These are phyloP conservation scores for Zaprionus davidi DNA, from an alignment of 1,140 invertebrate genomes.

Conservation along the genomic window DNA sequence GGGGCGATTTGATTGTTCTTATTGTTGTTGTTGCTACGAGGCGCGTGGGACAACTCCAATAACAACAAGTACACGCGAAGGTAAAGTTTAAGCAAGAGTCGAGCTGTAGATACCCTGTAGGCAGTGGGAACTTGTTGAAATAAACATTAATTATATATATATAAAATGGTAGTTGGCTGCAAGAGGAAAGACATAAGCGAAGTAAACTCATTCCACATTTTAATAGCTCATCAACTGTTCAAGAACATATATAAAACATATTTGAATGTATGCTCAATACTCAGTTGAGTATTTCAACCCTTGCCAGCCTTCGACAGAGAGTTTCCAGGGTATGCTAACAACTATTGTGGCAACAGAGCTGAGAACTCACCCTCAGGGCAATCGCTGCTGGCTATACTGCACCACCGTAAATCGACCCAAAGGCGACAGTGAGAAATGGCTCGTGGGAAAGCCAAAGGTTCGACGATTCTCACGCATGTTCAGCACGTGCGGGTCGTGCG, in stretches of 20 bases:
- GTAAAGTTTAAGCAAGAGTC: neutral
- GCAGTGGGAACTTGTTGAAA: too few species aligned
- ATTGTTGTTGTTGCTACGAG: constrained; percentile 15
- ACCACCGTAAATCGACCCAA: constrained; percentile 9
- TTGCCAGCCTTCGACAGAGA: neutral
- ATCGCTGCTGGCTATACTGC: neutral
- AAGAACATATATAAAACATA: neutral
- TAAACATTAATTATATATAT: too few species aligned
- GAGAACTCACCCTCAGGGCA: constrained; percentile 34
- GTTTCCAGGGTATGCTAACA: neutral
- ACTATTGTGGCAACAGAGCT: constrained; percentile 10
- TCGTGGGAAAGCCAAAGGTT: constrained; percentile 83
- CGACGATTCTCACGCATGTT: constrained; percentile 82
- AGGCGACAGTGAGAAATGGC: constrained; percentile 51
- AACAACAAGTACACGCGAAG: constrained; percentile 10
- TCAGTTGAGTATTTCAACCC: neutral
- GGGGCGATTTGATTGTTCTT: constrained; percentile 16
- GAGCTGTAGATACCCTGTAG: neutral
- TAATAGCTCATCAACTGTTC: neutral
- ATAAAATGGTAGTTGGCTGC: too few species aligned
- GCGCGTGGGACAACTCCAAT: constrained; percentile 32
- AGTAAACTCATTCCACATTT: neutral
- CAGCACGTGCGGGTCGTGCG: constrained; percentile 81
- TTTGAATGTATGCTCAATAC: neutral
- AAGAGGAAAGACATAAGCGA: too few species aligned